Base-by-base conservation (phyloP, 2,888 invertebrate species). In the Chydorus sphaericus region DNA sequence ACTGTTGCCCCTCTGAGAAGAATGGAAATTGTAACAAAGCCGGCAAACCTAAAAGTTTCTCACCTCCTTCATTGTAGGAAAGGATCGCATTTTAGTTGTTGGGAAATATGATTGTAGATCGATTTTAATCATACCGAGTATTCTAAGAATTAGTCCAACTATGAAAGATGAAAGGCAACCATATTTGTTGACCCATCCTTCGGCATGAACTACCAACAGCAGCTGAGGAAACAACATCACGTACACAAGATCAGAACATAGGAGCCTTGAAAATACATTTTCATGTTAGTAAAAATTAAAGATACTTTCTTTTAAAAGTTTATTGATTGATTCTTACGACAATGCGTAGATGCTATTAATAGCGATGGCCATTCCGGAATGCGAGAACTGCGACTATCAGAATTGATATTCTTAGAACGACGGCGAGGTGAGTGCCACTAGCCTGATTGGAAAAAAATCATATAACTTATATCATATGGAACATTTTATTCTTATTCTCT, bases 211-310 rank as follows among this genome's bases (percentile, higher is more conserved):
- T 63, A 97, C 97, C 83, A 93, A 93, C 64, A 96, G 77, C 26
- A 98, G 81, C 73, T 94, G 98, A 0, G 98, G 97, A 73, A 98
- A 98, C 63, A 98, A 80, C 67, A 98, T 92, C 63, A 96, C 94
- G 77, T 96, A 98, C 62, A 98, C 96, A 68, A 98, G 77, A 73
- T 98, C 98, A 49, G 96, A 94, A 73, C 81, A 81, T 60, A 84
- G 70, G 65, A 76, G 78, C 62, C 75, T 75, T 60, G 16, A 65
- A 65, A 56, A 31, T 29, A 38, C 36, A 33, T n/a, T n/a, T n/a
- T n/a, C n/a, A n/a, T n/a, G n/a, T n/a, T n/a, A n/a, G 18, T 20
- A 10, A 16, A 33, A 33, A 20, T 2, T 2, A 1, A 38, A 38
- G 20, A 20, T 16, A 2, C 23, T 26, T 1, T 16, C 10, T 18